These are phyloP conservation scores for Xiphophorus hellerii DNA, from an alignment of 2,113 vertebrate species.

Conservation along the genomic window DNA sequence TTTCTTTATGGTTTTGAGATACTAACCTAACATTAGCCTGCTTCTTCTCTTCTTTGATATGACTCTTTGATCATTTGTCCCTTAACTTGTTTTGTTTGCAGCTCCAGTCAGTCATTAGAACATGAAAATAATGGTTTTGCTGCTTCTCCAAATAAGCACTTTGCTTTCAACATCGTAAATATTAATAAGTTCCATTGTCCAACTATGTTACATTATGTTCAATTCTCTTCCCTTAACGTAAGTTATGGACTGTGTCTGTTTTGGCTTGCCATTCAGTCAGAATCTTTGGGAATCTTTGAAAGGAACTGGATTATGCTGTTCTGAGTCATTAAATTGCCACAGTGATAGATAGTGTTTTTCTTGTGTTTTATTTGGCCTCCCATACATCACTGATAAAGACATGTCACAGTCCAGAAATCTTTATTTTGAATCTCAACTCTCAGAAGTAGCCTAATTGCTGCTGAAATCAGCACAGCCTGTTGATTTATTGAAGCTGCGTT, in stretches of 20 bases:
- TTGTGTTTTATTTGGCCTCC: conserved; percentile 42
- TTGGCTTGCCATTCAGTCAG: background rate
- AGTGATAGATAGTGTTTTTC: conserved; percentile 57
- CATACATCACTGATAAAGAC: conserved; percentile 45
- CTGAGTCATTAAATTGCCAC: conserved; percentile 43
- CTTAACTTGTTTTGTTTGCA: background rate
- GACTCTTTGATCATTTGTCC: background rate
- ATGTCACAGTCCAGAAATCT: conserved; percentile 47
- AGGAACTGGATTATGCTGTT: conserved; percentile 23
- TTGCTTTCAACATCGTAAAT: no score
- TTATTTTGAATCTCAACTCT: conserved; percentile 49
- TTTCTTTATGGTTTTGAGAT: background rate
- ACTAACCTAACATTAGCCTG: background rate
- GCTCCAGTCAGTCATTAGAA: background rate
- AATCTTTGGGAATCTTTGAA: background rate
- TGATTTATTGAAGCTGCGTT: conserved; percentile 58
- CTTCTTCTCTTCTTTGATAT: background rate
- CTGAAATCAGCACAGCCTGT: conserved; percentile 39
- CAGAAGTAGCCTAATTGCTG: conserved; percentile 44
- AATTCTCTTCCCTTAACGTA: background rate
- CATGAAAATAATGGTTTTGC: background rate
- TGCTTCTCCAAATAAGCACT: no score
- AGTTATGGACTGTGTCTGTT: background rate
- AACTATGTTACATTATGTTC: background rate
- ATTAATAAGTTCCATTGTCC: background rate